Conservation (phyloP, 1,140 invertebrate genomes). For the Uloborus diversus region DNA sequence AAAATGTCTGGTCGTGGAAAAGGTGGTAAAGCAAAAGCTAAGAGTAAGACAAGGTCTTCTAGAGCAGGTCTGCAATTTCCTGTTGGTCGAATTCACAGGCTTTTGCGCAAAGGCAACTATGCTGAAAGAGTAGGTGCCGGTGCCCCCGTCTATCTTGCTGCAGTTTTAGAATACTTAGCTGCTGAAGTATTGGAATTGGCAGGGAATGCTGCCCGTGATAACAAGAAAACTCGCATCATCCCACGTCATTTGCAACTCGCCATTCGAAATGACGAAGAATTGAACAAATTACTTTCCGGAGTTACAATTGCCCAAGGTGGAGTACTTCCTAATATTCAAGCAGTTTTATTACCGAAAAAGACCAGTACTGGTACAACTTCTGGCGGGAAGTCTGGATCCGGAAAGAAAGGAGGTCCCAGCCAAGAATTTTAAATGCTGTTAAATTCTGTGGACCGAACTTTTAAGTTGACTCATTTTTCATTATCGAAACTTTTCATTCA, state of each 20-base stretch:
- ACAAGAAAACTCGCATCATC: conserved; percentile 74
- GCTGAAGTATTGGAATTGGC: conserved; percentile 82
- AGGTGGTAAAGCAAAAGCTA: conserved; percentile 61
- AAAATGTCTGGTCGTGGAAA: conserved; percentile 62
- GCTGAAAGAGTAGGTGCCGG: conserved; percentile 62
- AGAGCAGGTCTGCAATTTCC: conserved; percentile 68
- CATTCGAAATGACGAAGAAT: conserved; percentile 85
- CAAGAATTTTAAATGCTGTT: conserved; percentile 21
- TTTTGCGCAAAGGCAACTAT: conserved; percentile 65
- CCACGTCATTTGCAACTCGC: conserved; percentile 84
- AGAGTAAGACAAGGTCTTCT: conserved; percentile 62
- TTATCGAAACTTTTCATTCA: too few relatives aligned
- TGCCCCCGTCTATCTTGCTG: conserved; percentile 77
- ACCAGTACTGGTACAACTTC: conserved; percentile 61
- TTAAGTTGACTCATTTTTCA: too few relatives aligned
- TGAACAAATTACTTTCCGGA: conserved; percentile 78
- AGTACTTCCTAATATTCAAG: conserved; percentile 80
- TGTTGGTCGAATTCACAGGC: conserved; percentile 67
- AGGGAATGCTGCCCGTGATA: conserved; percentile 77
- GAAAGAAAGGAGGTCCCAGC: conserved; percentile 45
- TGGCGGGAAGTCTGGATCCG: background rate
- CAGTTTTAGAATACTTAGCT: conserved; percentile 70
- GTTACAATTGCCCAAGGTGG: conserved; percentile 86
- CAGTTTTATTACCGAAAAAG: conserved; percentile 76
- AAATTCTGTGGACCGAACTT: background rate